These are phyloP conservation scores for Orius insidiosus DNA, from an alignment of 1,140 invertebrate species.

Conservation along the genomic window DNA sequence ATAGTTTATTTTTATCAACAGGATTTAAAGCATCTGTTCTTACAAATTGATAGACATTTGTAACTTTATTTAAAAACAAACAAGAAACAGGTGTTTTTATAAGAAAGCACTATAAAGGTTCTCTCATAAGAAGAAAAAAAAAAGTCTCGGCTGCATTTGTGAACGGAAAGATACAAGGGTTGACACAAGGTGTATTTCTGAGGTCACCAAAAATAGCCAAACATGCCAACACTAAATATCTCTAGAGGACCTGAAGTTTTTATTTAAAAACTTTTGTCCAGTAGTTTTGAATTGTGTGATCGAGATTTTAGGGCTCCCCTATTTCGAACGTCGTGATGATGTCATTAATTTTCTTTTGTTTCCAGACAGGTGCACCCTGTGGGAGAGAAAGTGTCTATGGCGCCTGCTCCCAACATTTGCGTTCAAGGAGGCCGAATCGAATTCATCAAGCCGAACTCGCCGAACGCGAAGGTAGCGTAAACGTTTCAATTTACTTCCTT, in stretches of 20 bases:
- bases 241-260: not conserved
- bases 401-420: slow-evolving; percentile 51
- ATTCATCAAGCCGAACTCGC: slow-evolving; percentile 45
- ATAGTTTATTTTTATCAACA: no score
- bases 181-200: slow-evolving; percentile 3
- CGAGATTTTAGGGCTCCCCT: not conserved
- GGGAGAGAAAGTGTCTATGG: slow-evolving; percentile 38
- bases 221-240: no score
- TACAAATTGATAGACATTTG: no score
- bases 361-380: slow-evolving; percentile 41
- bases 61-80: no score
- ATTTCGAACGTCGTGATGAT: slow-evolving; percentile 3
- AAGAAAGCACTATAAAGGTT: no score
- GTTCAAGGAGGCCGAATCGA: slow-evolving; percentile 57
- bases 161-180: not conserved
- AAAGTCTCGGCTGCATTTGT: slow-evolving; percentile 3
- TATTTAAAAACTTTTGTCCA: slow-evolving; percentile 6
- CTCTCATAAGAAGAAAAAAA: not conserved
- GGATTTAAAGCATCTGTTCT: no score
- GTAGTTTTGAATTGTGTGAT: no score
- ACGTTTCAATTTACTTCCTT: no score
- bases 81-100: no score
- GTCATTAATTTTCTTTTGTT: slow-evolving; percentile 11
- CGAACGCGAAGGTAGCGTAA: slow-evolving; percentile 28
- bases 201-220: slow-evolving; percentile 3